A percentile compares a stretch with the other conserved stretches of the same genome.
These are phyloP conservation scores for Hiodon alosoides DNA, from an alignment of 2,113 vertebrate species.

Conservation along the genomic window DNA sequence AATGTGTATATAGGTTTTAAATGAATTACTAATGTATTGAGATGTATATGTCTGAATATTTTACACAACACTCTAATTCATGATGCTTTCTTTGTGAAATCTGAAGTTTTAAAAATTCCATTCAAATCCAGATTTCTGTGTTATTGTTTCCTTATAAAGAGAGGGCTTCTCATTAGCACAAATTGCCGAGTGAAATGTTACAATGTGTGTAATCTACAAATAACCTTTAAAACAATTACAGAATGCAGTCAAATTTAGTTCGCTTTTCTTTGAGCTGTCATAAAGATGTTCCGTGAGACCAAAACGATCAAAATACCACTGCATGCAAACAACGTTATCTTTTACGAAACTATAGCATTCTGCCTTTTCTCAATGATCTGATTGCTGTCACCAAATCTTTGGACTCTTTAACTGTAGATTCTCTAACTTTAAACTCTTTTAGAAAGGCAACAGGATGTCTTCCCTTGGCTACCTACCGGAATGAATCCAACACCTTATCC, in stretches of 20 bases:
- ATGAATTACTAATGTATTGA: too few species aligned
- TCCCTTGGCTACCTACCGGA: neutral
- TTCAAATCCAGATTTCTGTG: too few species aligned
- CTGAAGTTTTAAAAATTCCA: too few species aligned
- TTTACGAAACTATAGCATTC: neutral
- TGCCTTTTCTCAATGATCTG: neutral
- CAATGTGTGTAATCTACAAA: neutral
- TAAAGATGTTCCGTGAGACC: neutral
- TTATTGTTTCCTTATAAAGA: neutral
- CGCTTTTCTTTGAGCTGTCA: constrained; percentile 22
- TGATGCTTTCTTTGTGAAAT: too few species aligned
- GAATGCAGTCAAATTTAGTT: constrained; percentile 11
- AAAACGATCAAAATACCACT: constrained; percentile 24
- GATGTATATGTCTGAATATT: too few species aligned
- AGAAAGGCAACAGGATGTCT: neutral
- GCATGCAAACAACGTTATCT: constrained; percentile 19
- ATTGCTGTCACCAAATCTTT: neutral
- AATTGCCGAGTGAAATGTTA: neutral
- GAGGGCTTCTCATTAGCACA: neutral
- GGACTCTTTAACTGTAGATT: neutral
- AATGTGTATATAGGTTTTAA: too few species aligned
- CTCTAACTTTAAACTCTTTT: neutral
- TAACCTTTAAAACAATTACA: constrained; percentile 2
- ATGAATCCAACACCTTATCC: neutral
- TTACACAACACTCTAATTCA: too few species aligned